Percentiles rank a stretch among this genome's conserved stretches.
phyloP scores from a whole-genome alignment of 2,797 vertebrate genomes.

The Pseudochromis fuscus region DNA sequence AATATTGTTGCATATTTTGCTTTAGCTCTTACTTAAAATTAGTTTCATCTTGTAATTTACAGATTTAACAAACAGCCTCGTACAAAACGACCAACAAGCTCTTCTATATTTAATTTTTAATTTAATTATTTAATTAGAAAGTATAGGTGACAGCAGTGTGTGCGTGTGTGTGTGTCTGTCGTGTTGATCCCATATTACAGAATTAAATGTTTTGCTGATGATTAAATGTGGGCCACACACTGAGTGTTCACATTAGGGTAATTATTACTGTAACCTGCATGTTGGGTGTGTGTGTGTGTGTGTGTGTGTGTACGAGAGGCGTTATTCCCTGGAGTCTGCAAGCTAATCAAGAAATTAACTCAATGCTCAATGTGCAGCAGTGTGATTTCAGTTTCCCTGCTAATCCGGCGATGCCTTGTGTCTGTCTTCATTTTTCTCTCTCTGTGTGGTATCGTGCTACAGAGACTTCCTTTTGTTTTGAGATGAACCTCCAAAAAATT shows the following conservation, averaged over 20 bases:
- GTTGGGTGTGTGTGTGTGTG: slow-evolving; percentile 19
- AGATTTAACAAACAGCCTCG: slow-evolving; percentile 11
- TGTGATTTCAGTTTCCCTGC: slow-evolving; percentile 21
- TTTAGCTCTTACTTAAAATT: slow-evolving; percentile 10
- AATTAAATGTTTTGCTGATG: slow-evolving; percentile 75
- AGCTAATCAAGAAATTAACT: slow-evolving; percentile 73
- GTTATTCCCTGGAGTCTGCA: slow-evolving; percentile 36
- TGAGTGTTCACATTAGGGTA: slow-evolving; percentile 67
- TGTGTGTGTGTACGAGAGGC: slow-evolving; percentile 22
- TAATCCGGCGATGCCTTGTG: slow-evolving; percentile 17
- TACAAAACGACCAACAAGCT: slow-evolving; percentile 25
- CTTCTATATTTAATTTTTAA: slow-evolving; percentile 36
- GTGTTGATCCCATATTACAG: slow-evolving; percentile 51
- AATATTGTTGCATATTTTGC: not conserved
- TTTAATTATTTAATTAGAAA: slow-evolving; percentile 53
- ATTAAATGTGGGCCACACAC: slow-evolving; percentile 69
- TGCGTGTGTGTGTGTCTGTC: slow-evolving; percentile 7
- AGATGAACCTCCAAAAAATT: slow-evolving; percentile 29
- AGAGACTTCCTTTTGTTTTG: slow-evolving; percentile 47
- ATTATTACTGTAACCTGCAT: slow-evolving; percentile 66
- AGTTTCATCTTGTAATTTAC: slow-evolving; percentile 31
- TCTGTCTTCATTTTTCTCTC: not conserved
- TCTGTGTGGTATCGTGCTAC: slow-evolving; percentile 10
- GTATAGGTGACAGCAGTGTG: not conserved
- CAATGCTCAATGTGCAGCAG: slow-evolving; percentile 37